phyloP scores from a whole-genome alignment of 2,888 invertebrate genomes.

The Augochlorella aurata region DNA sequence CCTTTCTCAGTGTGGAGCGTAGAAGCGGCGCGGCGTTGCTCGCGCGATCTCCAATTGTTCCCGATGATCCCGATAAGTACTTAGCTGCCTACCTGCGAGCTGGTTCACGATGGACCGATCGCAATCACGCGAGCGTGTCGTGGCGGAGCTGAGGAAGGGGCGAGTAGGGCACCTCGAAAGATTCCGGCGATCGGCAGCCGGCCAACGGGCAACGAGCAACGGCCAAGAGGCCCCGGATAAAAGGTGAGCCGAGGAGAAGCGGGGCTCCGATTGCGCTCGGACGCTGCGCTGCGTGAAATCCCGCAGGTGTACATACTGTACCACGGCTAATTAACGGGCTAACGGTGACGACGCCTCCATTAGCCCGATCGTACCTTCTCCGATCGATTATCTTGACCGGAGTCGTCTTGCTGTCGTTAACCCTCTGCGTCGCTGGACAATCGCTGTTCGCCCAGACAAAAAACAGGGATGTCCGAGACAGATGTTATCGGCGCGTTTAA shows the following conservation, averaged over 20 bases:
- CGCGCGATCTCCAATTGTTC: constrained; percentile 33
- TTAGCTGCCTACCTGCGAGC: constrained; percentile 21
- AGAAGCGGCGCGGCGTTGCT: neutral
- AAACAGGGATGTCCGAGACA: neutral
- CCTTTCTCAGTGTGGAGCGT: constrained; percentile 28
- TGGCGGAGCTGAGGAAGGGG: constrained; percentile 11
- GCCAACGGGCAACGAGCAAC: neutral
- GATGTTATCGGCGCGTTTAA: constrained; percentile 1
- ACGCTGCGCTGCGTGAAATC: constrained; percentile 73
- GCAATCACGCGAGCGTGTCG: constrained; percentile 50
- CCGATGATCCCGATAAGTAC: constrained; percentile 45
- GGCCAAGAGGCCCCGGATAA: constrained; percentile 56
- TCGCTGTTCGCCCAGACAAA: constrained; percentile 4
- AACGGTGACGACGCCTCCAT: constrained; percentile 63
- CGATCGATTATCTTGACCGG: constrained; percentile 43
- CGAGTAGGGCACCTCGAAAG: constrained; percentile 38
- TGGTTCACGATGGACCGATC: constrained; percentile 36
- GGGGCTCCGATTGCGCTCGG: constrained; percentile 66
- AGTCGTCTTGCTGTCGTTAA: constrained; percentile 34
- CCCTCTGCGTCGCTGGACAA: neutral
- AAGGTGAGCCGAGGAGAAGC: constrained; percentile 67
- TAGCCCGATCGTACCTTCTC: constrained; percentile 65
- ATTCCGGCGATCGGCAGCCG: constrained; percentile 30
- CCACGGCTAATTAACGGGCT: constrained; percentile 61
- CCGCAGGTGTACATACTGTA: constrained; percentile 67